Evolutionary conservation across 2,113 vertebrate genomes (phyloP), one percentile per base, ranked within the genome.

Genomic region (Podarcis raffonei): DNA sequence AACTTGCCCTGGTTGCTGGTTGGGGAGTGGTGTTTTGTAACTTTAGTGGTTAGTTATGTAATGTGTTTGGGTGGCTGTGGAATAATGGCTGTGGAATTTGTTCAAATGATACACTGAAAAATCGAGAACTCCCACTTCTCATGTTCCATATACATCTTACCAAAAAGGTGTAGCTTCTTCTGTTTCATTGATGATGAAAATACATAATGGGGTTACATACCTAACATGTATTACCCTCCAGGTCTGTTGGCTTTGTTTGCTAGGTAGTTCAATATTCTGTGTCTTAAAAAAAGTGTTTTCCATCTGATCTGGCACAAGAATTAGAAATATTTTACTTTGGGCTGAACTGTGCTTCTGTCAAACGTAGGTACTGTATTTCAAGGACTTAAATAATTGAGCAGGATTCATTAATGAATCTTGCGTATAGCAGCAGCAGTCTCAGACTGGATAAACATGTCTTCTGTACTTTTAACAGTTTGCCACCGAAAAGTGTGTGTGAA

Each of bases 301-400:
- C 80, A 72, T 89, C 78, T 88, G 75, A 94, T 91, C 87, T 94
- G 90, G 87, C 71, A 94, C 92, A 89, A 93, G 89, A 95, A 94
- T 94, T 92, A 93, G 93, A 94, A 95, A 95, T 96, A 87, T 94
- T 95, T 87, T 94, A 87, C 87, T 88, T 8, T 5, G 91, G 94
- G 79, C 90, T 71, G 93, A 92, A 96, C 78, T 89, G 91, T 91
- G 87, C 59, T 92, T 77, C 30, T 94, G 79, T 93, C 92, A 90
- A 87, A 39, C 90, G 90, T 72, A 87, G 87, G 91, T 90, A 92
- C 88, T 95, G 94, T 94, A 82, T 62, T 95, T 93, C 77, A 88
- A 94, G 68, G n/a, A 76, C 87, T 96, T 94, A 78, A 86, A 94
- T 11, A 89, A 74, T 15, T 89, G 83, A 92, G 80, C 86, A 95